Percentiles rank a stretch among this genome's conserved stretches.
Conservation (phyloP, 2,888 invertebrate genomes). For the Theristus sp. region DNA sequence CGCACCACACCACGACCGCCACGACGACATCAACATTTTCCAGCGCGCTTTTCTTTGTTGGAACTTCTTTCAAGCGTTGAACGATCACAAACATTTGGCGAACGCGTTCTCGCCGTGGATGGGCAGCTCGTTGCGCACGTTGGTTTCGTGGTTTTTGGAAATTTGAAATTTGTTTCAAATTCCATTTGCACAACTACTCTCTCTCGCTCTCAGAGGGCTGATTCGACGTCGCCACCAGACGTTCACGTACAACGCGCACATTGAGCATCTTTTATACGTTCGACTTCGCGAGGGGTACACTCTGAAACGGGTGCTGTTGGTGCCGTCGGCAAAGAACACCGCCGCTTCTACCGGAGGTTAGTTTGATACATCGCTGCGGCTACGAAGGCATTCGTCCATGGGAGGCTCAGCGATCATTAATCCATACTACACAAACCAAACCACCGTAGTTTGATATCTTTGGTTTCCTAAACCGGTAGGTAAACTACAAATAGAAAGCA, state of each 20-base stretch:
- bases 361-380: too few species aligned
- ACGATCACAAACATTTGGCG: conserved; percentile 14
- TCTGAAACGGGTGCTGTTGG: conserved; percentile 35
- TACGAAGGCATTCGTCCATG: too few species aligned
- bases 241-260: conserved; percentile 19
- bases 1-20: not conserved
- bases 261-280: conserved; percentile 49
- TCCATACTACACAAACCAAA: too few species aligned
- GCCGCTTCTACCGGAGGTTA: too few species aligned
- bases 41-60: conserved; percentile 44
- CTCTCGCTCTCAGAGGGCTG: not conserved
- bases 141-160: too few species aligned
- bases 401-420: too few species aligned
- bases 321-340: not conserved
- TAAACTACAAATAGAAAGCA: too few species aligned
- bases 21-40: conserved; percentile 39
- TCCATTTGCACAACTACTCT: too few species aligned
- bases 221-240: not conserved
- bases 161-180: too few species aligned
- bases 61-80: conserved; percentile 40
- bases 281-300: conserved; percentile 56
- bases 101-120: conserved; percentile 39
- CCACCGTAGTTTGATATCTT: too few species aligned
- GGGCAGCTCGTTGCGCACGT: conserved; percentile 13
- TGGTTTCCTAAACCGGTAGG: too few species aligned